Base-by-base conservation (phyloP, 1,140 invertebrate species). In the Macrobrachium rosenbergii region DNA sequence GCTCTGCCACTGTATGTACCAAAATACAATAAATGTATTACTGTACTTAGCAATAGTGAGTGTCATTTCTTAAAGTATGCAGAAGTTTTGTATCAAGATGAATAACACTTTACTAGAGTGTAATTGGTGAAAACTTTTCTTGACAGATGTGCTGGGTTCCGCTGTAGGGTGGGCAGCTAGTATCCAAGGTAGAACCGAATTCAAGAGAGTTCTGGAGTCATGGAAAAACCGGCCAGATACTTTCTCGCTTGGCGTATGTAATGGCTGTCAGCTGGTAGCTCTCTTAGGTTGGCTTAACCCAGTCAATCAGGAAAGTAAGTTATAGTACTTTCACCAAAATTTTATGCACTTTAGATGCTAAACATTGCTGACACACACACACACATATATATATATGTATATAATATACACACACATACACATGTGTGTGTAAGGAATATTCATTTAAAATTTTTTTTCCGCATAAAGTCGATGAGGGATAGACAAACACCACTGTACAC, bases 121-220 rank as follows among this genome's bases (percentile, higher is more conserved):
- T 17, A 69, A 17, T 69, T 69, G 14, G 10, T 28, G 21, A 17
- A 43, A 45, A 45, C 23, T 17, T 21, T 89, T 86, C 85, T 90
- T 91, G 91, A 58, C 90, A 96, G 98, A 99, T 93, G 98, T 99
- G 2, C 93, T 99, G 60, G 98, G 98, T 0, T 99, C 98, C 1
- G 98, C 97, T 0, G 99, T 98, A 93, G 98, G 98, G 21, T 99
- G 98, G 98, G 98, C 98, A 5, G 98, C 97, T 0, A 96, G 96
- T 90, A 95, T 99, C 19, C 91, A 96, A 7, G 98, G 97, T 91
- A 93, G 96, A 91, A 90, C 92, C 37, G 90, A 90, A 19, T 89
- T 96, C 7, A 94, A 94, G 82, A 92, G 94, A 37, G 96, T 98
- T 90, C 95, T 99, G 72, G 91, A 94, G 58, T 92, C 93, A 83